Percentiles rank a stretch among this genome's conserved stretches.
Evolutionary conservation across 2,797 vertebrate species (phyloP).

Genomic region (Anniella stebbinsi): DNA sequence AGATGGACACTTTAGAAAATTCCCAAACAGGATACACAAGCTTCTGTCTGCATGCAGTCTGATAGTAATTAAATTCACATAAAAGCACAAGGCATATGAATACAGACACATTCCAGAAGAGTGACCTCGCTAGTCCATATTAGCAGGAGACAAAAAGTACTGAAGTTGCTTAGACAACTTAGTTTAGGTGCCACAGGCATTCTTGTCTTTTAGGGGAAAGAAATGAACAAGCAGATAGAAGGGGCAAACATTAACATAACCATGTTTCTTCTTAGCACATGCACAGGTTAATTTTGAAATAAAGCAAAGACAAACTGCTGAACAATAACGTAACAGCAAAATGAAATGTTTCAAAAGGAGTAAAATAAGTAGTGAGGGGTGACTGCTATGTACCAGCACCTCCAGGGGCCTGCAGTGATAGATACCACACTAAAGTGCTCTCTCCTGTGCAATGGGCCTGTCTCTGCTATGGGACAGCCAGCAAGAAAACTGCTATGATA

Average conservation of each 20-base stretch:
- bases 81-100: background rate
- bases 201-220: background rate
- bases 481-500: background rate
- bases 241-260: background rate
- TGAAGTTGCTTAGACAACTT: background rate
- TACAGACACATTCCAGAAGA: background rate
- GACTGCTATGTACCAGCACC: background rate
- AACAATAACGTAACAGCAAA: background rate
- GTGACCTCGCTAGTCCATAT: background rate
- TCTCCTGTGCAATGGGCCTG: background rate
- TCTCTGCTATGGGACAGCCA: background rate
- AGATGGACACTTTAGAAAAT: background rate
- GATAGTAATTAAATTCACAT: background rate
- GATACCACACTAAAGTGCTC: background rate
- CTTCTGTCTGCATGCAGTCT: background rate
- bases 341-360: background rate
- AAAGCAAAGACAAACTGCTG: background rate
- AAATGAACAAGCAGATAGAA: background rate
- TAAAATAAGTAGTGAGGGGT: background rate
- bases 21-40: background rate
- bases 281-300: background rate
- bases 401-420: background rate
- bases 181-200: background rate
- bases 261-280: background rate
- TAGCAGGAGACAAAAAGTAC: background rate